phyloP scores from a whole-genome alignment of 2,888 invertebrate species.

The Harpalus rubripes region DNA sequence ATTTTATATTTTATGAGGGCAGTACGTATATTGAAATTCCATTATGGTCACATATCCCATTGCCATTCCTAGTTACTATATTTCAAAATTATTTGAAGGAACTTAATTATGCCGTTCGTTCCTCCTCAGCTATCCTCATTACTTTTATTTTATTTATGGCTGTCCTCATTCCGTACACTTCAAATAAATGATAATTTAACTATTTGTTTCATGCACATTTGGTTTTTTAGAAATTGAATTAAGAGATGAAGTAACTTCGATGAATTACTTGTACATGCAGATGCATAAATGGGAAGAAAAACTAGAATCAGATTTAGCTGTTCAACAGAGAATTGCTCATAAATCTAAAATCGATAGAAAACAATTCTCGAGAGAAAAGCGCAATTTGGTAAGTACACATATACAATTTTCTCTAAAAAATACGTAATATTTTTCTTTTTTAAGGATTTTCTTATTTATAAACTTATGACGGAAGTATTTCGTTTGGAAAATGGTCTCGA shows the following conservation, averaged over 20 bases:
- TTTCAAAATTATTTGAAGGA: too few species aligned
- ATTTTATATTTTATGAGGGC: too few species aligned
- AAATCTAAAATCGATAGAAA: slow-evolving; percentile 82
- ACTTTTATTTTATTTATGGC: too few species aligned
- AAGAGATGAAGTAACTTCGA: slow-evolving; percentile 80
- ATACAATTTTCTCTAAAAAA: neutral
- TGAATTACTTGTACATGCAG: slow-evolving; percentile 80
- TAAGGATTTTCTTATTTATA: slow-evolving; percentile 83
- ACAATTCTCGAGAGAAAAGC: slow-evolving; percentile 80
- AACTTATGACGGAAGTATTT: slow-evolving; percentile 85
- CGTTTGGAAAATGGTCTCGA: slow-evolving; percentile 84
- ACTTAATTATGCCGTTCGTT: too few species aligned
- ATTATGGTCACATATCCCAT: neutral
- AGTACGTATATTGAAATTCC: too few species aligned
- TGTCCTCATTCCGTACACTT: too few species aligned
- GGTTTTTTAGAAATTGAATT: slow-evolving; percentile 79
- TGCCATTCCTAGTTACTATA: too few species aligned
- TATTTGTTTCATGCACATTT: neutral
- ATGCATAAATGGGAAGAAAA: slow-evolving; percentile 83
- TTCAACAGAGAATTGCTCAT: slow-evolving; percentile 83
- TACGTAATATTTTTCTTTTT: slow-evolving; percentile 32
- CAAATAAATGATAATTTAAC: neutral
- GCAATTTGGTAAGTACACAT: slow-evolving; percentile 77
- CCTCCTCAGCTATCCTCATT: too few species aligned
- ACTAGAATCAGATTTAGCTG: slow-evolving; percentile 81